Base-by-base conservation (phyloP, 2,797 vertebrate species). In the Ispidina picta region DNA sequence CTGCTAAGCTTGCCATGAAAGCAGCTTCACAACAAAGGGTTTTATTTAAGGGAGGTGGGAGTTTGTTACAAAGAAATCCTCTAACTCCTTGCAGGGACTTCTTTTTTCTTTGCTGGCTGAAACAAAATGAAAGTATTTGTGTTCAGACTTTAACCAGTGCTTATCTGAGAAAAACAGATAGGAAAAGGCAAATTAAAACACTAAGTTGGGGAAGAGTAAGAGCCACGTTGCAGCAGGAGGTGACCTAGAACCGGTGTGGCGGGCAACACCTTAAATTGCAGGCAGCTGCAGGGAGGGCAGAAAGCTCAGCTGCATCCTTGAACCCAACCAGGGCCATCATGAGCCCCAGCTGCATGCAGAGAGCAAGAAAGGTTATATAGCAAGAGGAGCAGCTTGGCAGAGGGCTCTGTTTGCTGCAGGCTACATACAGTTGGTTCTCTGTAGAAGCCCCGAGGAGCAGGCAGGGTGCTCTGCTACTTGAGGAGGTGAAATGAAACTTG, bases 1-100 rank as follows among this genome's bases (percentile, higher is more conserved):
- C 70, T 49, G 79, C 3, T 13, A 84, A 88, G 89, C 64, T 72
- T 56, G 74, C 66, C 63, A 59, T 66, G 89, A 95, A 92, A 87
- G 88, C 92, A 88, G 76, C 86, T 75, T 74, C 89, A 81, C 80
- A 92, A 92, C 85, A 89, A 90, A 89, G 85, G 77, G 58, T 94
- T 92, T 83, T 75, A 54, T 85, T 80, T 51, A 59, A 58, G n/a
- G 44, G 10, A 9, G 29, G 16, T n/a, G 46, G 28, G 6, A 72
- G 60, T 52, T 72, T 78, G 21, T 88, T 76, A 89, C 71, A 86
- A 89, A 91, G 80, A 54, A 69, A 31, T 68, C 49, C 48, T 41
- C 52, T 59, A 75, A 58, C 64, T 73, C 28, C 2, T 41, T 26
- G 23, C 29, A 64, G 23, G 7, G 26, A 8, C 74, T 94, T 89